Evolutionary conservation across 2,797 vertebrate genomes (phyloP).

Genomic region (Petrocephalus schoutedeni): DNA sequence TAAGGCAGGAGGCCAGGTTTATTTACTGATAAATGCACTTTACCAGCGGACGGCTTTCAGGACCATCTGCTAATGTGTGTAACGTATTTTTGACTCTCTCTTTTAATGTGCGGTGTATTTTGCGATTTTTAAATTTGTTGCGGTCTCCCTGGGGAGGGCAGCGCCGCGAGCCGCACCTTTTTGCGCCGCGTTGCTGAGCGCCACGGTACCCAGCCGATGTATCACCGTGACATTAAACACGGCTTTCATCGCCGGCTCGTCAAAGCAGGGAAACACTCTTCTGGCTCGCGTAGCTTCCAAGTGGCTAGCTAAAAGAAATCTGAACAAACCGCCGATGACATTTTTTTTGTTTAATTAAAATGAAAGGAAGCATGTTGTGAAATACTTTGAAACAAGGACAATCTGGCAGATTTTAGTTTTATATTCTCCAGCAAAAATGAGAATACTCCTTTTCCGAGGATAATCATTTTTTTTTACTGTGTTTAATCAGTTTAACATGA

Average conservation of each 20-base stretch:
- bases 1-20: neutral
- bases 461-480: neutral
- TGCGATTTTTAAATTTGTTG: neutral
- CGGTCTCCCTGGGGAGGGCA: neutral
- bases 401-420: neutral
- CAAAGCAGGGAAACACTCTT: slow-evolving; percentile 68
- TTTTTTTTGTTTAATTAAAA: neutral
- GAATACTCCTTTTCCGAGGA: neutral
- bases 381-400: neutral
- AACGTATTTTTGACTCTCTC: neutral
- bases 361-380: neutral
- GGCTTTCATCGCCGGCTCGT: slow-evolving; percentile 71
- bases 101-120: neutral
- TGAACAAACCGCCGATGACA: slow-evolving; percentile 28
- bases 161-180: neutral
- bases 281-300: slow-evolving; percentile 58
- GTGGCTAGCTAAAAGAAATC: slow-evolving; percentile 55
- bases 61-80: neutral
- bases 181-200: slow-evolving; percentile 46
- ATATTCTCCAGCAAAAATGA: neutral
- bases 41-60: neutral
- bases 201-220: slow-evolving; percentile 39
- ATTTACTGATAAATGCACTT: neutral
- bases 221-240: slow-evolving; percentile 54
- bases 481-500: neutral